Evolutionary conservation across 2,888 invertebrate species (phyloP), one percentile per base, ranked within the genome.

Genomic region (Nemapogon koenigi): DNA sequence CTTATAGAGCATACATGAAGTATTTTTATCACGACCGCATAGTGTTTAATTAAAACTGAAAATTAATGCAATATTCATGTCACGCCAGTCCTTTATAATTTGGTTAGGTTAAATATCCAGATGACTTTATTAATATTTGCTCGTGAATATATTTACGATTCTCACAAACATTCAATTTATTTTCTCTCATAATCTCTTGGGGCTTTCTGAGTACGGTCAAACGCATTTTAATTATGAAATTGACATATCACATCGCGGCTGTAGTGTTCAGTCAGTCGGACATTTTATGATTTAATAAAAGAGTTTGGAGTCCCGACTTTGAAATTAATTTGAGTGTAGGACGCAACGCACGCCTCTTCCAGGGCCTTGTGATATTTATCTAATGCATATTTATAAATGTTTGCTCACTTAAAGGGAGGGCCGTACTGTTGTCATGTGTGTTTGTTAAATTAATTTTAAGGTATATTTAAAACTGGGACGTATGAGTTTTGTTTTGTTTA

Each of bases 211-310:
- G 49, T 46, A 73, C 72, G 76, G 78, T 78, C 75, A 76, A 72
- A 70, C 66, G 75, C 64, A 70, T 72, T 76, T 72, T 72, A 78
- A 76, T 76, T 76, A 76, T 69, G 65, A 68, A 75, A 75, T 76
- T 78, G 78, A 76, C 76, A 78, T 75, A 70, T 75, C 71, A 62
- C 59, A 57, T 40, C 42, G 43, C 45, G 52, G 49, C 42, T 42
- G 43, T 50, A 43, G 39, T 25, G 55, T 52, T 57, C 61, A 55
- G 46, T 51, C 53, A 57, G 46, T 55, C 59, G 57, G 47, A 48
- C 50, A 58, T 62, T 69, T 70, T 66, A 65, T 71, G 63, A 75
- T 78, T 78, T 73, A 76, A 78, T 78, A 75, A 73, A 76, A 75
- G 72, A 66, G 72, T 70, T 60, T 56, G 58, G 32, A 29, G 32